Evolutionary conservation across 2,113 vertebrate genomes (phyloP), one percentile per base, ranked within the genome.

Genomic region (Petaurus breviceps): DNA sequence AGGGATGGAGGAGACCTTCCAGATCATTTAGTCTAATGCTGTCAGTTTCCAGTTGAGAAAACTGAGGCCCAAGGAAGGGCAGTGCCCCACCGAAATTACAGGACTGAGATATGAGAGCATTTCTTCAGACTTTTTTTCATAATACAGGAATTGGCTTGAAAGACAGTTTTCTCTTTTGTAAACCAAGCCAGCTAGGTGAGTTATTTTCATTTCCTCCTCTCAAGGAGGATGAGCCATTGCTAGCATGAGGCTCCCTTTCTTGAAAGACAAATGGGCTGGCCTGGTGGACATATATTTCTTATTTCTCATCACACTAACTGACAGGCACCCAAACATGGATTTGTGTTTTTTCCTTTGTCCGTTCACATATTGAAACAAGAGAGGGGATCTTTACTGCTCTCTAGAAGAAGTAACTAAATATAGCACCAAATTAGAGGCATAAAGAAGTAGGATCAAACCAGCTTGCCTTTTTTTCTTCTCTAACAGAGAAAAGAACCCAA

Each of bases 331-430:
- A 77, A 94, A 52, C 50, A 43, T 95, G 37, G 93, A 91, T 92
- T 49, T 95, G 22, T 92, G 57, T 50, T 91, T 94, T 97, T 94
- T 89, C 96, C 93, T 19, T 68, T 92, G 6, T 92, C 92, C 92
- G 26, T 97, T 93, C 96, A 14, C 84, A 97, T 53, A 51, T 93
- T 95, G 55, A 94, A 94, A 46, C 46, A 97, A 96, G 92, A 94
- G n/a, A 93, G 46, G 55, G 96, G 55, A 96, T 93, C 43, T 93
- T 94, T 95, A 55, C 57, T 92, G 1, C 92, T n/a, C 37, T 97
- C 47, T 89, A 97, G 90, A 94, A 93, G 92, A 94, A 91, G 52
- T 46, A 96, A 95, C 68, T 92, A 97, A 96, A 95, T 47, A 1
- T 53, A 94, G 91, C 53, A 92, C 96, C 54, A 95, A 55, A 93